Evolutionary conservation across 1,140 invertebrate genomes (phyloP).

Genomic region (Drosophila sucinea): DNA sequence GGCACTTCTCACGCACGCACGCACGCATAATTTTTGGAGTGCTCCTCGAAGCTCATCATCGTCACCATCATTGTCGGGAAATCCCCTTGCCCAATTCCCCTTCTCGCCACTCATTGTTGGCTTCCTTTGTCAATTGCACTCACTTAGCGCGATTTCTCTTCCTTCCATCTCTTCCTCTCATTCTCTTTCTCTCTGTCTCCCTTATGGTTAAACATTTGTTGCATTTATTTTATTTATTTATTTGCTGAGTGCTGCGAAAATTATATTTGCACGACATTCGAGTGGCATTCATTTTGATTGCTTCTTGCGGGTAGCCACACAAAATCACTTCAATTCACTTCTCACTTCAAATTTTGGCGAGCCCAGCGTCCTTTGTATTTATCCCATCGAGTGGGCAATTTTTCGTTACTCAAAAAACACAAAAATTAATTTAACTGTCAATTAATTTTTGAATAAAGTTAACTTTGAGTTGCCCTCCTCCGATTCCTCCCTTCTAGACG

Average conservation of each 20-base stretch:
- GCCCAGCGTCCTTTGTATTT: slow-evolving; percentile 41
- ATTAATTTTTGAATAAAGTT: slow-evolving; percentile 54
- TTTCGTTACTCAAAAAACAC: slow-evolving; percentile 31
- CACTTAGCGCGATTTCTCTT: slow-evolving; percentile 61
- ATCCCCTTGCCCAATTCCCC: too few species aligned
- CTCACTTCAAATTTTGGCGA: slow-evolving; percentile 43
- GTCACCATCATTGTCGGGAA: slow-evolving; percentile 19
- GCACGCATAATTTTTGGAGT: slow-evolving; percentile 79
- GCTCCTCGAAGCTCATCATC: slow-evolving; percentile 54
- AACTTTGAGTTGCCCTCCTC: slow-evolving; percentile 7
- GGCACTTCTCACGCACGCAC: slow-evolving; percentile 29
- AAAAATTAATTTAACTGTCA: slow-evolving; percentile 31
- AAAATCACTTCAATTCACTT: slow-evolving; percentile 59
- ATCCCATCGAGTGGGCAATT: slow-evolving; percentile 36
- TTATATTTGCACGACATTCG: slow-evolving; percentile 74
- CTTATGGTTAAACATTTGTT: slow-evolving; percentile 41
- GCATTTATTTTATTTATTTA: slow-evolving; percentile 71
- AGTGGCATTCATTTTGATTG: slow-evolving; percentile 64
- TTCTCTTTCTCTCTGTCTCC: background rate
- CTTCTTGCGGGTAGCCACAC: slow-evolving; percentile 61
- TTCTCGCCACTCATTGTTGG: slow-evolving; percentile 50
- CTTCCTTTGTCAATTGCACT: slow-evolving; percentile 80
- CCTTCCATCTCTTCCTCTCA: background rate
- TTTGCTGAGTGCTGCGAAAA: slow-evolving; percentile 70
- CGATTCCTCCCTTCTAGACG: too few species aligned